A percentile compares a stretch with the other conserved stretches of the same genome.
phyloP scores from a whole-genome alignment of 2,113 vertebrate species.

The Psilopsiagon aymara region DNA sequence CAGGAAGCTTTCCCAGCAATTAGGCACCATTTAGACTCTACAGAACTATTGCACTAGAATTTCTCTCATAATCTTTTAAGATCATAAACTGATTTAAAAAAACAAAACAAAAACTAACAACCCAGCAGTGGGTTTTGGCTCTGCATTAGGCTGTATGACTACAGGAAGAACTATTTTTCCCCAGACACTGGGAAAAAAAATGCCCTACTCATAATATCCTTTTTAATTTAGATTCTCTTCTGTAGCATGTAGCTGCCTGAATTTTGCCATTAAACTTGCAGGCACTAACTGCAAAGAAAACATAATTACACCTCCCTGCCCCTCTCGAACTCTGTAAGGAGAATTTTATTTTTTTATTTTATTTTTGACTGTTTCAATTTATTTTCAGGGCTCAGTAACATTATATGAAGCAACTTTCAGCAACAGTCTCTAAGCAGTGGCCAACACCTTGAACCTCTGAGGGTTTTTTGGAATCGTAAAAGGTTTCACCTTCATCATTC shows the following conservation, averaged over 20 bases:
- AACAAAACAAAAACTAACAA: neutral
- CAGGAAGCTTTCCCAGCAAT: neutral
- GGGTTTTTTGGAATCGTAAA: neutral
- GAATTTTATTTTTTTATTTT: too few species aligned
- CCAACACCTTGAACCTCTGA: neutral
- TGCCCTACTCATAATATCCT: neutral
- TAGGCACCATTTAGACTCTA: neutral
- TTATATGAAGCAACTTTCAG: neutral
- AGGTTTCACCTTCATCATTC: neutral
- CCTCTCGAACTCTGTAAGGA: neutral
- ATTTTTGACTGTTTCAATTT: neutral
- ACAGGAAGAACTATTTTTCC: neutral
- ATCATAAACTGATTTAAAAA: neutral
- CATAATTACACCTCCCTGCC: neutral
- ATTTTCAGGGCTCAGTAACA: neutral
- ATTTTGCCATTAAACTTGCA: neutral
- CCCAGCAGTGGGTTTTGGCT: neutral
- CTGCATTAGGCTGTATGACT: neutral
- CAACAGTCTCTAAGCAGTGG: neutral
- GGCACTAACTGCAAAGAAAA: neutral
- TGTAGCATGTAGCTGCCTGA: neutral
- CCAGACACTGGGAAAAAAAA: neutral
- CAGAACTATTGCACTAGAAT: slow-evolving; percentile 1
- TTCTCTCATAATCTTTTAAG: neutral
- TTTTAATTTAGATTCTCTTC: neutral